These are phyloP conservation scores for Myotis vivesi DNA, from an alignment of 2,797 vertebrate species.

Conservation along the genomic window DNA sequence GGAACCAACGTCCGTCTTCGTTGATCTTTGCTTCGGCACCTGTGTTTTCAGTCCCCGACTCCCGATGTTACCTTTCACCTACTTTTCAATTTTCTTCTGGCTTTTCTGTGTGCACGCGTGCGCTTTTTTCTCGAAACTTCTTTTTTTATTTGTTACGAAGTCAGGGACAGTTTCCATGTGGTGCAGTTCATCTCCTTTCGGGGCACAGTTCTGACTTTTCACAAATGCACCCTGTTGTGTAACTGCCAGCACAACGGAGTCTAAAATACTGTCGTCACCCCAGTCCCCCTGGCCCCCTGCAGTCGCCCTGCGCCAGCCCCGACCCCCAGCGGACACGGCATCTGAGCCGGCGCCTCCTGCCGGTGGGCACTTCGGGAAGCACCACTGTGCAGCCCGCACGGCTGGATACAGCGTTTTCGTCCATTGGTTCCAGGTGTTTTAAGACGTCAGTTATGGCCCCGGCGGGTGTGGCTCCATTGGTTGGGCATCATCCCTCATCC, in stretches of 20 bases:
- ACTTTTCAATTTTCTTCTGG: background rate
- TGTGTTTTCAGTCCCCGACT: background rate
- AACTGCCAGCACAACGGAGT: fast-evolving
- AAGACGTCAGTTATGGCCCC: fast-evolving
- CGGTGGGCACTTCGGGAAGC: fast-evolving
- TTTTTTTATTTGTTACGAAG: too few species aligned
- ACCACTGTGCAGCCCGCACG: fast-evolving
- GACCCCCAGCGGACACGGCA: too few species aligned
- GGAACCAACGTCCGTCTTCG: background rate
- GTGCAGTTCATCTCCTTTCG: fast-evolving
- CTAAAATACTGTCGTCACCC: fast-evolving
- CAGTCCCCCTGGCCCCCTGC: background rate
- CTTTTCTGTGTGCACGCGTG: background rate
- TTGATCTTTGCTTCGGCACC: fast-evolving
- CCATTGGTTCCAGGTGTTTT: background rate
- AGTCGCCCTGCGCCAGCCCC: fast-evolving
- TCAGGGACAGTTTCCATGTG: fast-evolving
- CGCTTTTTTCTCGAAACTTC: background rate
- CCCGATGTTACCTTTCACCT: background rate
- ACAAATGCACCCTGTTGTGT: background rate
- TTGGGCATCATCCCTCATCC: too few species aligned
- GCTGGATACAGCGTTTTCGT: fast-evolving
- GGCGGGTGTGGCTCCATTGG: too few species aligned
- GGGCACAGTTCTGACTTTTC: background rate
- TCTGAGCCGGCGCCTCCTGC: background rate